These are phyloP conservation scores for Atherix ibis DNA, from an alignment of 2,888 invertebrate genomes.

Conservation along the genomic window DNA sequence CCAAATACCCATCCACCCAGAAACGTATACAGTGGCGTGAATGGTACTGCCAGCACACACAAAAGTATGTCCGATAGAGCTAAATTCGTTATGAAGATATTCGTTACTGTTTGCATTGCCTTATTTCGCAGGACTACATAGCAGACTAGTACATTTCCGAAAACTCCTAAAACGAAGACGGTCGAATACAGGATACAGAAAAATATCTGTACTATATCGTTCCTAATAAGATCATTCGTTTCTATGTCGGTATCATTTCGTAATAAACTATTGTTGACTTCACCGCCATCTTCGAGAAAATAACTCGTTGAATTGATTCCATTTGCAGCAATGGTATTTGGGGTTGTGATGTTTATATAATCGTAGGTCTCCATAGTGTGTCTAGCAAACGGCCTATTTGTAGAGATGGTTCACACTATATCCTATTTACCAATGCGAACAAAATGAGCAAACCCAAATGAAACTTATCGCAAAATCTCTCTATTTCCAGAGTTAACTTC, in stretches of 20 bases:
- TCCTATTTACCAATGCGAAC: too few species aligned
- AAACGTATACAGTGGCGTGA: constrained; percentile 90
- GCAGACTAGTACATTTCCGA: constrained; percentile 83
- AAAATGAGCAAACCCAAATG: too few species aligned
- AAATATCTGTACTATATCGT: constrained; percentile 13
- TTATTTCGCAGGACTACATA: constrained; percentile 85
- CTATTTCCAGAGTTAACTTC: too few species aligned
- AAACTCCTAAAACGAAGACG: constrained; percentile 77
- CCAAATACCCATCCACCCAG: constrained; percentile 90
- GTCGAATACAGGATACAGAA: constrained; percentile 45
- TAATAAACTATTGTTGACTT: not conserved
- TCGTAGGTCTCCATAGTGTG: too few species aligned
- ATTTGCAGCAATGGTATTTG: too few species aligned
- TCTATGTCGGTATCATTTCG: constrained; percentile 6
- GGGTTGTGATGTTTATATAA: too few species aligned
- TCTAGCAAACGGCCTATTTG: too few species aligned
- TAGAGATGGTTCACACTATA: too few species aligned
- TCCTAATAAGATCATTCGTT: constrained; percentile 11
- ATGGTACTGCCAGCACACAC: constrained; percentile 86
- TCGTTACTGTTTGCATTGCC: constrained; percentile 96
- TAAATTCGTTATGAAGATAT: constrained; percentile 91
- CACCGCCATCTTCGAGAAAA: not conserved
- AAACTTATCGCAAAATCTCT: too few species aligned
- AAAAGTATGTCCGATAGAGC: constrained; percentile 89
- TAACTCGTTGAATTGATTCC: too few species aligned